phyloP scores from a whole-genome alignment of 2,888 invertebrate species.

The Thymelicus sylvestris region DNA sequence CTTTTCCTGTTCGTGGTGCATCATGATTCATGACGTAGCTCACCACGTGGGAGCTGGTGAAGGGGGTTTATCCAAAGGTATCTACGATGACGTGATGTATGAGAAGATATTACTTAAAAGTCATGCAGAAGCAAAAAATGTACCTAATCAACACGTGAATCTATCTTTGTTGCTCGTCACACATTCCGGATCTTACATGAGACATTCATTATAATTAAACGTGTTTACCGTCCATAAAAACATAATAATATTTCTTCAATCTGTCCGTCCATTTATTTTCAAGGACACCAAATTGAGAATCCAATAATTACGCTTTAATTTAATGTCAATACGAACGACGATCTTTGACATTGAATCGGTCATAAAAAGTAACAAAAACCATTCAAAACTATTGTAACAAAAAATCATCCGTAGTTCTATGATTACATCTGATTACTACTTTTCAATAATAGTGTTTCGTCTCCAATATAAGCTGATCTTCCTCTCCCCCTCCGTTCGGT shows the following conservation, averaged over 20 bases:
- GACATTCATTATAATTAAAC: conserved; percentile 21
- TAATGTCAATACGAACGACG: conserved; percentile 77
- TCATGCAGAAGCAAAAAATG: not conserved
- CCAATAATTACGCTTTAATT: conserved; percentile 61
- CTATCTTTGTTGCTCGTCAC: conserved; percentile 1
- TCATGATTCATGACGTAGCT: no score
- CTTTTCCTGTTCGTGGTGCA: no score
- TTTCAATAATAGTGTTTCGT: conserved; percentile 68
- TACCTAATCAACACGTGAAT: not conserved
- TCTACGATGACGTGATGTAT: no score
- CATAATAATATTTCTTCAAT: conserved; percentile 17
- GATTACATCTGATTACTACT: conserved; percentile 78
- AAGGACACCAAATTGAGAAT: conserved; percentile 50
- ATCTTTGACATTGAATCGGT: conserved; percentile 77
- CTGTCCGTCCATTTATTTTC: conserved; percentile 42
- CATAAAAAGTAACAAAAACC: conserved; percentile 66
- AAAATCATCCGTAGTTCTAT: conserved; percentile 69
- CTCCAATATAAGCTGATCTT: conserved; percentile 54
- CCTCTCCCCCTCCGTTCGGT: conserved; percentile 48
- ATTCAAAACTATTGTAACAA: conserved; percentile 56
- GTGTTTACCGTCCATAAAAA: conserved; percentile 29
- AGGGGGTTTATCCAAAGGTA: no score
- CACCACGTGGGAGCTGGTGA: no score
- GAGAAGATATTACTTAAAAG: not conserved
- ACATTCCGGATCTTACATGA: conserved; percentile 30